Percentiles rank a stretch among this genome's conserved stretches.
Conservation (phyloP, 2,113 vertebrate genomes). For the Thunnus thynnus region DNA sequence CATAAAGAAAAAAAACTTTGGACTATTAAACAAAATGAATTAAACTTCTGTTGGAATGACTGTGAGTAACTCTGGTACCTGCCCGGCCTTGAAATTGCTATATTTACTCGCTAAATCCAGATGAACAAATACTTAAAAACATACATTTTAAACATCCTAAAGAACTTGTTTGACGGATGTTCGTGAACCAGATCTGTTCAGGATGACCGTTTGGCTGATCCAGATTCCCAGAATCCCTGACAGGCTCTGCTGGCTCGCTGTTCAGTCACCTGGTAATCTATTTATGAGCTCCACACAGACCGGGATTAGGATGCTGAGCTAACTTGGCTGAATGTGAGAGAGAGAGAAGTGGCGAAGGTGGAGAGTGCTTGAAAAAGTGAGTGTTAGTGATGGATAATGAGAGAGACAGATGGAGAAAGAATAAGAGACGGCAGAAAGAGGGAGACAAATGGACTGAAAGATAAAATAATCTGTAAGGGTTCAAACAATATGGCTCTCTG, state of each 20-base stretch:
- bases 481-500: constrained; percentile 41
- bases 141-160: not conserved
- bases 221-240: constrained; percentile 34
- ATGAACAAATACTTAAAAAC: not conserved
- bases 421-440: constrained; percentile 16
- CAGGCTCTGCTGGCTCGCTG: constrained; percentile 45
- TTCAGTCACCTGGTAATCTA: constrained; percentile 69
- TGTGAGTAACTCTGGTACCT: not conserved
- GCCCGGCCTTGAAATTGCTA: not conserved
- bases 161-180: not conserved
- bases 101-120: not conserved
- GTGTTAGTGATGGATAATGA: constrained; percentile 52
- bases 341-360: constrained; percentile 11
- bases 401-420: constrained; percentile 50
- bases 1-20: no score
- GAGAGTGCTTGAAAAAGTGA: constrained; percentile 41
- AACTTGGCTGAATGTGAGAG: constrained; percentile 48
- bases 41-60: not conserved
- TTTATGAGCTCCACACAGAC: constrained; percentile 49
- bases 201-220: constrained; percentile 31
- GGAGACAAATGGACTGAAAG: constrained; percentile 40
- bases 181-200: constrained; percentile 25
- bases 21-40: not conserved
- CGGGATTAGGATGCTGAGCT: constrained; percentile 54
- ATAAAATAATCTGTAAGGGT: constrained; percentile 48